Evolutionary conservation across 2,797 vertebrate species (phyloP).

Genomic region (Gymnothorax reevesii): DNA sequence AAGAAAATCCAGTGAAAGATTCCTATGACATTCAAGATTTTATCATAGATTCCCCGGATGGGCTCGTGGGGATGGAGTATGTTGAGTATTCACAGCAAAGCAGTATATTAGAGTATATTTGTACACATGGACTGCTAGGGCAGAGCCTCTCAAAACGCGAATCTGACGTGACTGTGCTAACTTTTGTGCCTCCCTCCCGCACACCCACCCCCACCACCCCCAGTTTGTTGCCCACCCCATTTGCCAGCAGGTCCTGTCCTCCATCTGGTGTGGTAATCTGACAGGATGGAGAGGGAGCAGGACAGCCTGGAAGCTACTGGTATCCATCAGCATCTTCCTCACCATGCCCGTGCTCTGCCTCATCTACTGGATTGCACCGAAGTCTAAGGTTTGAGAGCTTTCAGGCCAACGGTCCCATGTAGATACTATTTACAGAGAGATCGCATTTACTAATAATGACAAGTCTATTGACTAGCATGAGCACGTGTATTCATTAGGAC

Average conservation of each 20-base stretch:
- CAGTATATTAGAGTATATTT: not conserved
- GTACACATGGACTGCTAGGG: not conserved
- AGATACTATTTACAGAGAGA: no score
- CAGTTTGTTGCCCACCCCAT: constrained; percentile 89
- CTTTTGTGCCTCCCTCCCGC: constrained; percentile 26
- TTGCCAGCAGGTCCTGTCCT: constrained; percentile 89
- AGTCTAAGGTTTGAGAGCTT: constrained; percentile 74
- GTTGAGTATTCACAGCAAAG: not conserved
- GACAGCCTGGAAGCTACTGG: constrained; percentile 80
- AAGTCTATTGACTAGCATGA: not conserved
- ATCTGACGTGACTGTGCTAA: not conserved
- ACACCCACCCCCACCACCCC: constrained; percentile 4
- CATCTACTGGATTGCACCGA: constrained; percentile 85
- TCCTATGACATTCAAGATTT: not conserved
- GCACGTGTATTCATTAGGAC: not conserved
- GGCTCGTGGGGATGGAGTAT: not conserved
- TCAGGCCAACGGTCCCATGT: not conserved
- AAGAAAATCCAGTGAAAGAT: not conserved
- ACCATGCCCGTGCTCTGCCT: constrained; percentile 87
- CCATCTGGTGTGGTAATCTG: constrained; percentile 85
- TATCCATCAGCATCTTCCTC: constrained; percentile 82
- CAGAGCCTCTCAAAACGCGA: not conserved
- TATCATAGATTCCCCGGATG: not conserved
- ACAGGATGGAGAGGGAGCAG: constrained; percentile 82
- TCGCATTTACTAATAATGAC: not conserved